Evolutionary conservation across 1,140 invertebrate species (phyloP), one percentile per base, ranked within the genome.

Genomic region (Ostrea denselamellosa): DNA sequence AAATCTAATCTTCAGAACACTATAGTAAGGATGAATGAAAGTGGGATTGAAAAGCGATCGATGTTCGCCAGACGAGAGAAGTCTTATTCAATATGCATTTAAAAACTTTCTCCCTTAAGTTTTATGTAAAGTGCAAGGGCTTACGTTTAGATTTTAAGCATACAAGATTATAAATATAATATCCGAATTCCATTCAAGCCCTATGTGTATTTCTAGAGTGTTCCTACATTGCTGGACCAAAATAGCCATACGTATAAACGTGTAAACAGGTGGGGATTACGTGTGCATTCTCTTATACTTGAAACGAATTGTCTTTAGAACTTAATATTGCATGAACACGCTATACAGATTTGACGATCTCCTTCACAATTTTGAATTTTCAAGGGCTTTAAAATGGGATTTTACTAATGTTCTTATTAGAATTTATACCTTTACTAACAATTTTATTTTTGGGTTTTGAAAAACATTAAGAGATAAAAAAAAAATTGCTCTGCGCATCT

Each of bases 1-100:
- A 25, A 12, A 34, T 12, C n/a, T 71, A 71, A 71, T 71, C 68
- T 34, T 8, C 22, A 10, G 12, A 8, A 71, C 68, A 12, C 22
- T 12, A 14, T 71, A 71, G 28, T 34, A 71, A 71, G 22, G 28
- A 34, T 71, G 68, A 71, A 71, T 28, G 68, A 71, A 71, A 68
- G n/a, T 22, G n/a, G 25, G 65, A 68, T 28, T 25, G 25, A 68
- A 22, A n/a, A 28, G 3, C 68, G 68, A 71, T 71, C 9, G 25
- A 34, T 71, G 25, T 25, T 71, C 68, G 9, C 8, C 12, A 19
- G 56, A 17, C 68, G 25, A 10, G 17, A 56, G 19, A 58, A 56
- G 14, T 56, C 54, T 56, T 56, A 8, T 7, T 68, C 8, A n/a
- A 34, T 25, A 12, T 71, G 22, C 22, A 71, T 71, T 71, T 4